Conservation (phyloP, 2,888 invertebrate species). For the Stenotaenia linearis region DNA sequence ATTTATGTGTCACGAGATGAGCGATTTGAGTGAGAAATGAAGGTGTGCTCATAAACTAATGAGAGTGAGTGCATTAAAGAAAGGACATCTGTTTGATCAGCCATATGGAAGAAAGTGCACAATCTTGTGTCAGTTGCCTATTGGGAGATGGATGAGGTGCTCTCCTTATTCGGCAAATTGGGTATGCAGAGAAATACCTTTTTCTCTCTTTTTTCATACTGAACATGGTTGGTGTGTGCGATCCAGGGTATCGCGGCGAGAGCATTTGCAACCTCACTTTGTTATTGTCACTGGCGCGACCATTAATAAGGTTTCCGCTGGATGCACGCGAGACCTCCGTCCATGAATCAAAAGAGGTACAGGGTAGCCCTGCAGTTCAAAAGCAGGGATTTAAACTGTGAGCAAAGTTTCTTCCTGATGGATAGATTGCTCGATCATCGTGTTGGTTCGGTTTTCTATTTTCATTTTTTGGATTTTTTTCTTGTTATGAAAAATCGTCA, state of each 20-base stretch:
- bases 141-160: slow-evolving; percentile 18
- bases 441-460: slow-evolving; percentile 1
- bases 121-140: slow-evolving; percentile 26
- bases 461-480: not conserved
- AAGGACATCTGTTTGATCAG: slow-evolving; percentile 21
- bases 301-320: slow-evolving; percentile 35
- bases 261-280: slow-evolving; percentile 33
- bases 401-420: slow-evolving; percentile 33
- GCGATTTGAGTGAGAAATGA: slow-evolving; percentile 17
- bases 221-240: slow-evolving; percentile 28
- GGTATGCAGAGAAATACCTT: slow-evolving; percentile 34
- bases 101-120: slow-evolving; percentile 26
- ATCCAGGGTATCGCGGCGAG: slow-evolving; percentile 31
- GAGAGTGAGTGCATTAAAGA: slow-evolving; percentile 8
- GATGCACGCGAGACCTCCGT: slow-evolving; percentile 33
- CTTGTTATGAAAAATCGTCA: not conserved
- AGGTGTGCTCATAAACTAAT: slow-evolving; percentile 20
- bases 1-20: not conserved
- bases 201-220: slow-evolving; percentile 14
- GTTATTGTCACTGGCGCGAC: slow-evolving; percentile 34
- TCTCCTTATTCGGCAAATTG: slow-evolving; percentile 33
- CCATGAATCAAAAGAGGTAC: slow-evolving; percentile 33
- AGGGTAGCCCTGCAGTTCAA: slow-evolving; percentile 30
- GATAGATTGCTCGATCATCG: slow-evolving; percentile 28
- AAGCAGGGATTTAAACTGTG: slow-evolving; percentile 34